These are phyloP conservation scores for Corythornis cristatus DNA, from an alignment of 2,113 vertebrate genomes.

Conservation along the genomic window DNA sequence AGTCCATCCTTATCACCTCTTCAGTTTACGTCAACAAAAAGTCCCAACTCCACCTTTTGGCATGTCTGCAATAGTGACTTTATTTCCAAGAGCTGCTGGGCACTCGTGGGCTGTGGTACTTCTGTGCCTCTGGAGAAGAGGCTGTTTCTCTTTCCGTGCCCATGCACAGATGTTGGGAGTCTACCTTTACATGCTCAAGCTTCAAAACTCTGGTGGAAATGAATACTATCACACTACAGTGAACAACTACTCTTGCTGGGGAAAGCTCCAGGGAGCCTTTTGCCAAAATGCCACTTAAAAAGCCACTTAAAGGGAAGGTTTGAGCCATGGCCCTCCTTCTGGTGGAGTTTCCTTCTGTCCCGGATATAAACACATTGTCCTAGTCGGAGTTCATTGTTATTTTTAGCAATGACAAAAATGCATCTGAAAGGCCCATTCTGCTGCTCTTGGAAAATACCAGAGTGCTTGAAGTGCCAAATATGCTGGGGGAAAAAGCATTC, in stretches of 20 bases:
- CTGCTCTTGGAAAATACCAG: slow-evolving; percentile 25
- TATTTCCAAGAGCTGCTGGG: not conserved
- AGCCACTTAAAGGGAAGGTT: not conserved
- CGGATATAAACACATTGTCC: not conserved
- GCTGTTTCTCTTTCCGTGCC: not conserved
- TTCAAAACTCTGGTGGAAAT: not conserved
- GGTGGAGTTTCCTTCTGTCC: slow-evolving; percentile 25
- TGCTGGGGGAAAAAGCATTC: not conserved
- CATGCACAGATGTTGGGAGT: not conserved
- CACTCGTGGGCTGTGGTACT: accelerated
- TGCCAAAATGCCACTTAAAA: not conserved
- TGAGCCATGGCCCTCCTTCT: not conserved
- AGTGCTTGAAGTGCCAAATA: not conserved
- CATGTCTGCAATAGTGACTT: not conserved
- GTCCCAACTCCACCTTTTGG: not conserved
- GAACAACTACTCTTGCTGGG: not conserved
- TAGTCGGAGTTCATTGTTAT: not conserved
- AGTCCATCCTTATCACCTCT: not conserved
- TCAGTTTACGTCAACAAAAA: not conserved
- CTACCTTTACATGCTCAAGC: not conserved
- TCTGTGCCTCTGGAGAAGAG: not conserved
- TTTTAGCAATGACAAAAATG: slow-evolving; percentile 40
- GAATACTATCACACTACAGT: not conserved
- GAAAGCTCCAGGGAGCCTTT: not conserved
- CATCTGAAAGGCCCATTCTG: slow-evolving; percentile 24